Evolutionary conservation across 2,888 invertebrate genomes (phyloP).

Genomic region (Heliconius cydno): DNA sequence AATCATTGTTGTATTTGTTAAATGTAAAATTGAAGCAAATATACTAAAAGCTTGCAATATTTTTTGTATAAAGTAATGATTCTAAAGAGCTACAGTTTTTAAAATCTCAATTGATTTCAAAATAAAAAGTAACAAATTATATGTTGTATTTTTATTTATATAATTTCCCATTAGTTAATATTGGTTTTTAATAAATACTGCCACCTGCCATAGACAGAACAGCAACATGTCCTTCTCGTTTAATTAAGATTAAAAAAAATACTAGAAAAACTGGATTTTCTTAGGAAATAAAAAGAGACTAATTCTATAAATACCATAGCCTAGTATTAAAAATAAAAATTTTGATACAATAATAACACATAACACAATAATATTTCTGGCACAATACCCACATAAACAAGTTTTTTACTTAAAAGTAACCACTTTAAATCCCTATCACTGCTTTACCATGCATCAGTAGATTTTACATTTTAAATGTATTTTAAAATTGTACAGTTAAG

Average conservation of each 20-base stretch:
- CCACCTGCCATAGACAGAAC: too few species aligned
- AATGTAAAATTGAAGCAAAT: conserved; percentile 77
- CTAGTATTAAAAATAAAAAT: too few species aligned
- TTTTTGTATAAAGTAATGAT: conserved; percentile 77
- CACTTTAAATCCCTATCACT: too few species aligned
- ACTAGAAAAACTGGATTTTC: not conserved
- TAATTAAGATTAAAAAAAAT: not conserved
- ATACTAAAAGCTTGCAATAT: conserved; percentile 78
- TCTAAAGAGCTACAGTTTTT: conserved; percentile 76
- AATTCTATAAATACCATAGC: too few species aligned
- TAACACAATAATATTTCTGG: too few species aligned
- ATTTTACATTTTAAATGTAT: too few species aligned
- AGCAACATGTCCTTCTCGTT: not conserved
- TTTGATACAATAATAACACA: too few species aligned
- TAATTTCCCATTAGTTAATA: not conserved
- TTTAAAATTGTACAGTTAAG: too few species aligned
- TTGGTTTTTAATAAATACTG: not conserved
- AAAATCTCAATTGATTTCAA: conserved; percentile 82
- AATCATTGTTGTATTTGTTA: conserved; percentile 82
- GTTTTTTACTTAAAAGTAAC: too few species aligned
- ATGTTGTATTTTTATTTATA: conserved; percentile 49
- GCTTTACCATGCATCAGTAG: too few species aligned
- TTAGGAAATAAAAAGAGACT: too few species aligned
- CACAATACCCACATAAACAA: too few species aligned
- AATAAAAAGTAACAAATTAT: conserved; percentile 80